A percentile compares a stretch with the other conserved stretches of the same genome.
These are phyloP conservation scores for Phymorhynchus buccinoides DNA, from an alignment of 1,140 invertebrate genomes.

Conservation along the genomic window DNA sequence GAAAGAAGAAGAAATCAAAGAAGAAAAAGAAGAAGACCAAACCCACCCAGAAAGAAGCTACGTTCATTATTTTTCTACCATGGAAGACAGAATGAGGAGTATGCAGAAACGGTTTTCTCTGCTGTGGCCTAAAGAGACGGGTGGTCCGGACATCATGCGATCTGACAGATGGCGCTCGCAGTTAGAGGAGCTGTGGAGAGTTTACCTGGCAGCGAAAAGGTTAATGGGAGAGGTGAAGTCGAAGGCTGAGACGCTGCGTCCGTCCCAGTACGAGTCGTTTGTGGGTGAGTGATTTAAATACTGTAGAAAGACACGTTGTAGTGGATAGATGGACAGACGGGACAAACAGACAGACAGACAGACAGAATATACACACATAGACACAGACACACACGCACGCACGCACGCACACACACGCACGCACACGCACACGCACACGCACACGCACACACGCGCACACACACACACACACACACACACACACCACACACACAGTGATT, in stretches of 20 bases:
- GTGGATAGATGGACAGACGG: too few species aligned
- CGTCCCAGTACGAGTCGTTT: background rate
- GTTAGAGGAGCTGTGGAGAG: background rate
- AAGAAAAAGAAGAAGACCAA: background rate
- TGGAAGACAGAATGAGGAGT: background rate
- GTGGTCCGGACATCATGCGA: background rate
- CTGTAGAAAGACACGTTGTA: too few species aligned
- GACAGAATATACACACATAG: background rate
- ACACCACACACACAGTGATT: background rate
- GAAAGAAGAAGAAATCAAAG: too few species aligned
- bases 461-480: conserved; percentile 21
- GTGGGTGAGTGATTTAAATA: conserved; percentile 10
- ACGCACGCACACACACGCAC: background rate
- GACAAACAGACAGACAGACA: too few species aligned
- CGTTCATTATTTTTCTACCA: background rate
- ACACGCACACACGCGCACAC: conserved; percentile 29
- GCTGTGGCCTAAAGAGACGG: background rate
- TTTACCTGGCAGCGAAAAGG: background rate
- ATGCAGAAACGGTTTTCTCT: background rate
- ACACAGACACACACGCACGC: background rate
- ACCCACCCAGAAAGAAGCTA: background rate
- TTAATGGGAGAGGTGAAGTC: background rate
- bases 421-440: conserved; percentile 30
- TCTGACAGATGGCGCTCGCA: background rate
- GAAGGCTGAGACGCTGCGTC: background rate